Percentiles rank a stretch among this genome's conserved stretches.
These are phyloP conservation scores for Thumatha senex DNA, from an alignment of 2,888 invertebrate species.

Conservation along the genomic window DNA sequence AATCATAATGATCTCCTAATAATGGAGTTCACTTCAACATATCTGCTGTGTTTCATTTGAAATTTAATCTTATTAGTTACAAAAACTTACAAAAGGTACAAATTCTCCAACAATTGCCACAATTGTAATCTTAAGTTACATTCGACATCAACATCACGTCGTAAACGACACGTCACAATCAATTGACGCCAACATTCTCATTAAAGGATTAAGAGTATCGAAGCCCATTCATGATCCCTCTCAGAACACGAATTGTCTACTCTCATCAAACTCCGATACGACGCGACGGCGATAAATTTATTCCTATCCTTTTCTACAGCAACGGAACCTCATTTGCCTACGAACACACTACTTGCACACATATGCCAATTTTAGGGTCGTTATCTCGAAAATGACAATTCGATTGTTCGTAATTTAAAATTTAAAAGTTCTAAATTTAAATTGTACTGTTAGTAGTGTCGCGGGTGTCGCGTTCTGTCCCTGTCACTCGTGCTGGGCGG, in stretches of 20 bases:
- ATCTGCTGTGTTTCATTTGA: too few relatives aligned
- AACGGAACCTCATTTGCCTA: conserved; percentile 57
- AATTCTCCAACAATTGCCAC: neutral
- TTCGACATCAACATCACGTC: conserved; percentile 15
- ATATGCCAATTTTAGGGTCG: conserved; percentile 10
- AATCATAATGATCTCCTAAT: too few relatives aligned
- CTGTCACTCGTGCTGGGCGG: conserved; percentile 80
- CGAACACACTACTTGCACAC: conserved; percentile 6
- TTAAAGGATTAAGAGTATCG: conserved; percentile 63
- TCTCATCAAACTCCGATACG: conserved; percentile 63
- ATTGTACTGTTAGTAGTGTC: conserved; percentile 46
- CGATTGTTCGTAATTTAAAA: conserved; percentile 10
- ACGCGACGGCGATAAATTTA: conserved; percentile 78
- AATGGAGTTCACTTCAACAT: too few relatives aligned
- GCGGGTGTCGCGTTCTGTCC: conserved; percentile 67
- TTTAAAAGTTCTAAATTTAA: conserved; percentile 30
- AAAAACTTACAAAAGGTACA: conserved; percentile 6
- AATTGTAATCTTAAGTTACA: conserved; percentile 7
- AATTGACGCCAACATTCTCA: conserved; percentile 57
- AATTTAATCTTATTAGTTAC: too few relatives aligned
- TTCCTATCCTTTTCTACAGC: conserved; percentile 75
- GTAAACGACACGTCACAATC: conserved; percentile 46
- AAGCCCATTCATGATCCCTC: conserved; percentile 73
- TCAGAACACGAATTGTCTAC: conserved; percentile 59
- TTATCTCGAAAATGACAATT: conserved; percentile 10